A percentile compares a stretch with the other conserved stretches of the same genome.
These are phyloP conservation scores for Euwallacea fornicatus DNA, from an alignment of 1,140 invertebrate genomes.

Conservation along the genomic window DNA sequence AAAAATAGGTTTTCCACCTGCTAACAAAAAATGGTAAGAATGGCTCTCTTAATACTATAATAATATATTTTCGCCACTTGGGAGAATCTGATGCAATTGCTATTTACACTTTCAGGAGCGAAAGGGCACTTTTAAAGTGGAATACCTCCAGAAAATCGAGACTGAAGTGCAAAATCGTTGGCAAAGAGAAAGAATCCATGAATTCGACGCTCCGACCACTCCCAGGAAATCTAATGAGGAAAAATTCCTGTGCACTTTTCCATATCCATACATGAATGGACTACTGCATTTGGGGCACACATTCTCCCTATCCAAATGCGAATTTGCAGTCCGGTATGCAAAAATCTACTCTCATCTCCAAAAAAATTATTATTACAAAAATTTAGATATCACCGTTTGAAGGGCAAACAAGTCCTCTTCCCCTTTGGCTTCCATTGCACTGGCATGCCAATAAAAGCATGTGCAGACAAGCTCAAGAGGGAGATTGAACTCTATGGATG, in stretches of 20 bases:
- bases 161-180: constrained; percentile 80
- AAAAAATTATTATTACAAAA: background rate
- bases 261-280: constrained; percentile 99
- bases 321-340: constrained; percentile 85
- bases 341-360: background rate
- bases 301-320: constrained; percentile 96
- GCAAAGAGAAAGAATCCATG: constrained; percentile 76
- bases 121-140: constrained; percentile 92
- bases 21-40: too few species aligned
- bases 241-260: constrained; percentile 95
- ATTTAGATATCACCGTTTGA: constrained; percentile 67
- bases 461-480: constrained; percentile 95
- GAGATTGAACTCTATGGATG: constrained; percentile 92
- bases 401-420: constrained; percentile 91
- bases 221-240: constrained; percentile 63
- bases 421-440: constrained; percentile 99
- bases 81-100: constrained; percentile 39
- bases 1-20: too few species aligned
- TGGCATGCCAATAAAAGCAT: constrained; percentile 96
- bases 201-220: constrained; percentile 73
- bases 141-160: constrained; percentile 88
- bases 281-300: constrained; percentile 96
- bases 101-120: constrained; percentile 58
- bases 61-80: too few species aligned
- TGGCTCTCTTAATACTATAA: too few species aligned